Base-by-base conservation (phyloP, 2,113 vertebrate species). In the Channa argus region DNA sequence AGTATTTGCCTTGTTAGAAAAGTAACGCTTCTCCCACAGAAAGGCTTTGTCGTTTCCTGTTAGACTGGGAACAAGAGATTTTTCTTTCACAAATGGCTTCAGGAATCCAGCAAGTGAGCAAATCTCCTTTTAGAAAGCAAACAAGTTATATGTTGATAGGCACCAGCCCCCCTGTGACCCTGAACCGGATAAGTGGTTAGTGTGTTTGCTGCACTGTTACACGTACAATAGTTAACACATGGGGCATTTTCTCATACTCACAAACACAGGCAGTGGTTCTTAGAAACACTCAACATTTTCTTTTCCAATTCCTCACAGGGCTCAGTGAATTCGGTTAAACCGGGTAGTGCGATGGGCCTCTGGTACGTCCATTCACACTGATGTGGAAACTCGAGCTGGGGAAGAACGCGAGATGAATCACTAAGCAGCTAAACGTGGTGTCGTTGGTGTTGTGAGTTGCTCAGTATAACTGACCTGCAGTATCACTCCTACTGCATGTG, bases 11-110 rank as follows among this genome's bases (percentile, higher is more conserved):
- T 87, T 83, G 74, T 89, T 93, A 45, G 93, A 92, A 45, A 59
- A 88, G 81, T 88, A 80, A 6, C 93, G 93, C 80, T 95, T 96
- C 82, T 91, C 94, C 96, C 96, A 97, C 46, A 96, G 90, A 63
- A 95, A 93, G 69, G 91, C 89, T 79, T 82, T 97, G 79, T 97
- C 95, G 11, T 95, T 94, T 41, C 94, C 84, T 4, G 94, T 92
- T 39, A 97, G 93, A 56, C 96, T 97, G 66, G 3, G 12, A 36
- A 60, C 1, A 24, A 24, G 24, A 24, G 24, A 24, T 24, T 24
- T 24, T 24, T 24, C 24, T 24, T 24, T 24, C 24, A 24, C 24
- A 24, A 24, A 24, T 24, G 24, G 24, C 24, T 24, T 24, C 24
- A 24, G 24, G 24, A 24, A 24, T 24, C 24, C 24, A 24, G 24